A percentile compares a stretch with the other conserved stretches of the same genome.
Conservation (phyloP, 2,797 vertebrate genomes). For the Brotula barbata region DNA sequence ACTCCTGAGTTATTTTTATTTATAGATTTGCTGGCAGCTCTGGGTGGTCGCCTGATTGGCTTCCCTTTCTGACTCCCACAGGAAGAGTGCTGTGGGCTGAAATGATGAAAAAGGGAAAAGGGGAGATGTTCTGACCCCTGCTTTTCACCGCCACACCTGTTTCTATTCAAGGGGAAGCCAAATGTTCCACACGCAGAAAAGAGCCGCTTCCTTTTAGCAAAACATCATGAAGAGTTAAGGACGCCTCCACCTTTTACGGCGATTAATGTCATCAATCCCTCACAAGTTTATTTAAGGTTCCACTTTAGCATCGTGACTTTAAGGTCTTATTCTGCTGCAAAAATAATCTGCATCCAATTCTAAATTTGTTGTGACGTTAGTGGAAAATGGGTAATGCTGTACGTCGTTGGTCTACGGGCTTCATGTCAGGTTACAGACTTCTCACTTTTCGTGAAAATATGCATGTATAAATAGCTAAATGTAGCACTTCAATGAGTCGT, state of each 20-base stretch:
- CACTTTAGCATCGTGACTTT: no score
- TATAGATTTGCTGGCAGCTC: constrained; percentile 28
- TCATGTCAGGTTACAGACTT: no score
- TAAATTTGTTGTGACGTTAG: no score
- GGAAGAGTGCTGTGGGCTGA: constrained; percentile 34
- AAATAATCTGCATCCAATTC: no score
- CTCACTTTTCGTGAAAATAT: no score
- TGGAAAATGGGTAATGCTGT: no score
- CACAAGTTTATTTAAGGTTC: no score
- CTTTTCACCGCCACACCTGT: constrained; percentile 65
- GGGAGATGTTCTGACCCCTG: constrained; percentile 50
- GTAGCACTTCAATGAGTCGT: no score
- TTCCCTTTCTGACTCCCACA: constrained; percentile 43
- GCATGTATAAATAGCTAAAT: no score
- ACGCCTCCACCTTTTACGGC: neutral
- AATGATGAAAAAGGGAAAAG: constrained; percentile 4
- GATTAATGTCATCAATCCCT: constrained; percentile 9
- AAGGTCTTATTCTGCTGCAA: no score
- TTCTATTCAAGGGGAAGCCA: constrained; percentile 61
- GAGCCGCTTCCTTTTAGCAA: constrained; percentile 29
- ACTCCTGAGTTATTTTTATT: constrained; percentile 42
- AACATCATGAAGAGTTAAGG: constrained; percentile 16
- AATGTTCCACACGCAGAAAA: constrained; percentile 49
- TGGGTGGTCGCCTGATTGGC: constrained; percentile 31
- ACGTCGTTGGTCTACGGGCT: no score